phyloP scores from a whole-genome alignment of 2,113 vertebrate genomes.

The Hemicordylus capensis region DNA sequence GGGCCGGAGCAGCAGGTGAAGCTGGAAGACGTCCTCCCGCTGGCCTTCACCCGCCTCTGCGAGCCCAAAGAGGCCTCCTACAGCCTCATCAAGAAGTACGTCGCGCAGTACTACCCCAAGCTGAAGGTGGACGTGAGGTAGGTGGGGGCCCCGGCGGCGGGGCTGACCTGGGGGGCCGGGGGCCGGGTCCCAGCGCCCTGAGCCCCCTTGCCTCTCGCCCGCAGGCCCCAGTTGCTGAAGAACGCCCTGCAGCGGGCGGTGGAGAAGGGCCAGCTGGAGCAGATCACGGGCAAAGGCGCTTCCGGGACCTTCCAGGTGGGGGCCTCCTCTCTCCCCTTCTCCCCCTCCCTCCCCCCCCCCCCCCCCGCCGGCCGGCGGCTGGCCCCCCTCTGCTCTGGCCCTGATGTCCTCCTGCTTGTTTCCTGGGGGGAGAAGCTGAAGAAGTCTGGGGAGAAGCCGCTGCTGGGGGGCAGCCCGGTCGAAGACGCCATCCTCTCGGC shows the following conservation, averaged over 20 bases:
- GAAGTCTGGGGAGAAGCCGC: constrained; percentile 89
- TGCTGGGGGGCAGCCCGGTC: constrained; percentile 86
- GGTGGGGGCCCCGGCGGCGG: background rate
- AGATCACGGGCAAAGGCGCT: constrained; percentile 97
- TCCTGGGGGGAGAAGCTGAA: constrained; percentile 84
- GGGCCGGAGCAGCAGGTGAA: constrained; percentile 82
- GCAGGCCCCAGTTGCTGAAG: constrained; percentile 93
- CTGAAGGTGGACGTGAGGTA: constrained; percentile 93
- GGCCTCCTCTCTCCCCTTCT: background rate
- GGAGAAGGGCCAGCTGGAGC: constrained; percentile 93
- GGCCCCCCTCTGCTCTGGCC: rapidly evolving
- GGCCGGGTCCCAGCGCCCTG: too few species aligned
- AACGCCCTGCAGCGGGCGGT: constrained; percentile 92
- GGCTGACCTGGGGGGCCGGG: background rate
- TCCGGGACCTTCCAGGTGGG: constrained; percentile 96
- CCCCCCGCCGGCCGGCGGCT: rapidly evolving
- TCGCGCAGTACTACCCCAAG: constrained; percentile 95
- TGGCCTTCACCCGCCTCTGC: constrained; percentile 96
- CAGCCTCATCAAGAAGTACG: constrained; percentile 94
- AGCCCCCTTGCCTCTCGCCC: constrained; percentile 23
- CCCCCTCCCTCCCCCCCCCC: background rate
- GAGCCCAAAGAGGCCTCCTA: constrained; percentile 98
- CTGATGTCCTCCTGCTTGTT: background rate
- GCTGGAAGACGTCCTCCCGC: constrained; percentile 90
- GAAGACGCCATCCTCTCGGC: constrained; percentile 95